These are phyloP conservation scores for Jordanella pulchra DNA, from an alignment of 2,797 vertebrate genomes.

Conservation along the genomic window DNA sequence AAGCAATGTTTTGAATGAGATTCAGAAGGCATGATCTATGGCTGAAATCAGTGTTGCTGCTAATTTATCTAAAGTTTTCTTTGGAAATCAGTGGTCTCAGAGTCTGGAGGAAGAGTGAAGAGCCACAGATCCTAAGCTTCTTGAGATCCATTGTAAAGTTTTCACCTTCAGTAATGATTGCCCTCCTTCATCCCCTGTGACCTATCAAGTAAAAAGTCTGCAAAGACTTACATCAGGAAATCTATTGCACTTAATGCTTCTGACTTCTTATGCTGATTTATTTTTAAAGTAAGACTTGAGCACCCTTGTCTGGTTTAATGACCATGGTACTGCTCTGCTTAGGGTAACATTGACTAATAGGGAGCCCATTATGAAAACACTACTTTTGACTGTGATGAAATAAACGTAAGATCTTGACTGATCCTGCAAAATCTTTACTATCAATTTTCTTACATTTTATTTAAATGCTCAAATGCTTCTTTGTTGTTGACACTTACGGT, in stretches of 20 bases:
- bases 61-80: not conserved
- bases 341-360: not conserved
- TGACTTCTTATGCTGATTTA: not conserved
- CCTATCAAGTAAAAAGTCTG: not conserved
- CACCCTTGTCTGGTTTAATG: not conserved
- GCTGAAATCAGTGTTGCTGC: not conserved
- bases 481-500: not conserved
- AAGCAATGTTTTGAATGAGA: not conserved
- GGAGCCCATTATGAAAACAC: not conserved
- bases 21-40: not conserved
- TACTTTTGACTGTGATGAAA: not conserved
- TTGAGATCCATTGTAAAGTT: not conserved
- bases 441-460: not conserved
- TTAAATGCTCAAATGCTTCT: not conserved
- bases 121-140: not conserved
- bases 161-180: not conserved
- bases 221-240: not conserved
- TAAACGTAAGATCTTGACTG: not conserved
- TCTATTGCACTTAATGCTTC: not conserved
- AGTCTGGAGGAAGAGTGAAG: not conserved
- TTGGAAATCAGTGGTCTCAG: not conserved
- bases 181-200: not conserved
- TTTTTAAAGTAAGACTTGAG: not conserved
- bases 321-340: not conserved
- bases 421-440: not conserved